Conservation (phyloP, 37 sponge, comb jelly and placozoan species). For the Beroe forskalii region DNA sequence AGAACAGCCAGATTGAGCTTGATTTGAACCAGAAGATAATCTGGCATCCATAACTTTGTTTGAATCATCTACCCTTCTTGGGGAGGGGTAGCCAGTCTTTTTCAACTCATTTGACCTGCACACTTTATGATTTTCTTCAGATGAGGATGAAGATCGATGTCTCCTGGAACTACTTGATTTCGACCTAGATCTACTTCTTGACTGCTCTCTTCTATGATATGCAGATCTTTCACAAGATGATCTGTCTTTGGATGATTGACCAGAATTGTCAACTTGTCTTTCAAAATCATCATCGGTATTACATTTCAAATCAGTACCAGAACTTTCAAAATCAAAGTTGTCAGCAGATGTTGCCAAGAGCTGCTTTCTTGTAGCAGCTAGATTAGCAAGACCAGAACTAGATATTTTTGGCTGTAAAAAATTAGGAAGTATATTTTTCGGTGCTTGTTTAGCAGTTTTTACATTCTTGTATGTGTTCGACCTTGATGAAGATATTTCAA, state of each 20-base stretch:
- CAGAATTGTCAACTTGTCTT: neutral
- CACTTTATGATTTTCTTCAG: neutral
- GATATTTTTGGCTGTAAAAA: neutral
- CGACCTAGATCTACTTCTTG: neutral
- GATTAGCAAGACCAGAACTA: neutral
- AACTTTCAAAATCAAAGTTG: neutral
- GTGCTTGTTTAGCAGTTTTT: neutral
- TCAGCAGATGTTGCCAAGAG: neutral
- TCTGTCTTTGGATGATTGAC: neutral
- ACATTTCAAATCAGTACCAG: neutral
- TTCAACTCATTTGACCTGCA: neutral
- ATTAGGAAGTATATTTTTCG: neutral
- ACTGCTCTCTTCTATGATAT: neutral
- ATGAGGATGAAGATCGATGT: neutral
- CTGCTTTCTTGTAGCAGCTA: constrained; percentile 57
- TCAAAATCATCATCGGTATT: neutral
- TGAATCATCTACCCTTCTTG: neutral
- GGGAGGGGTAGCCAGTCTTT: neutral
- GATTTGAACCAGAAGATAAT: neutral
- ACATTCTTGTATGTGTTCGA: constrained; percentile 52
- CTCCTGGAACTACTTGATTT: neutral
- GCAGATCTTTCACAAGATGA: neutral
- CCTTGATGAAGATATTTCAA: constrained; percentile 34
- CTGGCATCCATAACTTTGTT: neutral
- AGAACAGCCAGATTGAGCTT: neutral